Evolutionary conservation across 2,113 vertebrate species (phyloP), one percentile per base, ranked within the genome.

Genomic region (Lota lota): DNA sequence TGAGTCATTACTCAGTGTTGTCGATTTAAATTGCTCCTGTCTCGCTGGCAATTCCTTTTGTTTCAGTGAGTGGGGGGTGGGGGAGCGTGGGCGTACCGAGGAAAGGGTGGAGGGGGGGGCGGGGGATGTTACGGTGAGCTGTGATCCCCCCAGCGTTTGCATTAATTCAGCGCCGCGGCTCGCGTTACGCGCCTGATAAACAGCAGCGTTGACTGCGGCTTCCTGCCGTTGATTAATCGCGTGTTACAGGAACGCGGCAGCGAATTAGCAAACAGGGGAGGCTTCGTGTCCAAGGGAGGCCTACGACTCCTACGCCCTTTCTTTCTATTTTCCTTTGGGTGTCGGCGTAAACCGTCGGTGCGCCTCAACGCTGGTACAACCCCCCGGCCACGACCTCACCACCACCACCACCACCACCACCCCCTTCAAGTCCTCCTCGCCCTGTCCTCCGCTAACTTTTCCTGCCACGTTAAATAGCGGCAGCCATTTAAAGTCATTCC

Each of bases 401-500:
- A 40, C 63, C 22, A 70, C 70, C 28, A 5, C 28, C 28, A 67
- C 73, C 60, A n/a, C 73, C 80, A 81, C 79, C 80, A 78, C 72
- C 77, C 75, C 70, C n/a, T n/a, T n/a, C n/a, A n/a, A 33, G 7
- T 33, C 28, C 28, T 33, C 28, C 28, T 33, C 28, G 28, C 28
- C 28, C 28, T 33, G 24, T 24, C 24, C 28, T 4, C 28, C 7
- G 28, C 76, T 88, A 87, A 88, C 83, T 79, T 70, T 72, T 67
- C 22, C 73, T 78, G 70, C 81, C 76, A 67, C 85, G 62, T 54
- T 61, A 14, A 53, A 53, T 1, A 14, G 6, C 51, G 12, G 51
- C 17, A 5, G 90, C 94, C 91, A 93, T 94, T 94, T 94, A 91
- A 91, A 95, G 95, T 94, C 92, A 33, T 33, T 33, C 28, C 28